Evolutionary conservation across 2,113 vertebrate species (phyloP).

Genomic region (Rallus limicola): DNA sequence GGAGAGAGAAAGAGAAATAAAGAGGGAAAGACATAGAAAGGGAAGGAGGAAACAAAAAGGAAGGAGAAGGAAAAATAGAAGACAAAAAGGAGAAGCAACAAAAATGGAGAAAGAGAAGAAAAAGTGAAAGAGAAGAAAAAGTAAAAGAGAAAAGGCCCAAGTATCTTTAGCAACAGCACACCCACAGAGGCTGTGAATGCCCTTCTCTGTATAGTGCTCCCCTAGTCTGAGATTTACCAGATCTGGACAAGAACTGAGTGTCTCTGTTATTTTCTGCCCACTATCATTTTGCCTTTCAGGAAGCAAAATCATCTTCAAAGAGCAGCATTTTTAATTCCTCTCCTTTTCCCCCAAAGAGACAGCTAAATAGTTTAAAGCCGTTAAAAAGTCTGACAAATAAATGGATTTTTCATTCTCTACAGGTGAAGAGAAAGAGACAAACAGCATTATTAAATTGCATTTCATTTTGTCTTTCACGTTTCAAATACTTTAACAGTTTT

Average conservation of each 20-base stretch:
- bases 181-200: neutral
- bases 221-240: neutral
- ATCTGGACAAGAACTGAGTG: neutral
- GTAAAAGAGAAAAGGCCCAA: neutral
- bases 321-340: neutral
- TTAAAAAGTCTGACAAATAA: neutral
- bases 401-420: neutral
- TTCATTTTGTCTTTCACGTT: neutral
- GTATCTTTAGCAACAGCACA: neutral
- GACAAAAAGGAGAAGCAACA: too few relatives aligned
- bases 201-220: neutral
- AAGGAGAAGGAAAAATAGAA: neutral
- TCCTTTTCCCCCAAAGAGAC: neutral
- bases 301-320: neutral
- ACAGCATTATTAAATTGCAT: neutral
- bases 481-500: neutral
- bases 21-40: too few relatives aligned
- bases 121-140: neutral
- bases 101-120: neutral
- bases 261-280: neutral
- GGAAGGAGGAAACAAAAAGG: neutral
- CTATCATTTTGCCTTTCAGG: neutral
- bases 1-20: neutral
- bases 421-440: neutral
- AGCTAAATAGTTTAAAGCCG: neutral